A percentile compares a stretch with the other conserved stretches of the same genome.
These are phyloP conservation scores for Drosophila bocqueti DNA, from an alignment of 1,140 invertebrate genomes.

Conservation along the genomic window DNA sequence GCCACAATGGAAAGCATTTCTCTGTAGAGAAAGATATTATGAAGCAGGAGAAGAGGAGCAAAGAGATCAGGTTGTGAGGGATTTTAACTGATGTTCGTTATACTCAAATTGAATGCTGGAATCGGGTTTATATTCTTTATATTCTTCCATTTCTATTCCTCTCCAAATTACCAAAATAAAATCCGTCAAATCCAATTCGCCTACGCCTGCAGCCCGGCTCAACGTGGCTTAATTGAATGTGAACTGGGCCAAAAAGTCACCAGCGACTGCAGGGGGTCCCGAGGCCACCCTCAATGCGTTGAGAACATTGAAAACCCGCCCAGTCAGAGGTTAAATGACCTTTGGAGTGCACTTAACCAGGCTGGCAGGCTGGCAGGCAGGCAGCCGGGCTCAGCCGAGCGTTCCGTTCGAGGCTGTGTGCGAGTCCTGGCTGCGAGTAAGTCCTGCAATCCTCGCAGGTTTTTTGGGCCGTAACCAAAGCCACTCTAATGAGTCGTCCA, in stretches of 20 bases:
- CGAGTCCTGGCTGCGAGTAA: slow-evolving; percentile 7
- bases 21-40: background rate
- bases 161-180: background rate
- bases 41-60: too few species aligned
- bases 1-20: slow-evolving; percentile 5
- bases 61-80: background rate
- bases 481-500: slow-evolving; percentile 57
- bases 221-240: slow-evolving; percentile 50
- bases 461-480: slow-evolving; percentile 54
- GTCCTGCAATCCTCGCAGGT: slow-evolving; percentile 48
- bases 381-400: slow-evolving; percentile 31
- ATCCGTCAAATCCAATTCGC: background rate
- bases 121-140: background rate
- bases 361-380: background rate
- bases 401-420: slow-evolving; percentile 43
- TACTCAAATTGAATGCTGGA: background rate
- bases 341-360: slow-evolving; percentile 43
- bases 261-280: slow-evolving; percentile 8
- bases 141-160: background rate
- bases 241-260: slow-evolving; percentile 47
- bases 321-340: slow-evolving; percentile 53
- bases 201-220: slow-evolving; percentile 17
- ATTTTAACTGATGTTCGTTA: background rate
- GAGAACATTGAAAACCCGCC: slow-evolving; percentile 39
- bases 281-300: slow-evolving; percentile 12